These are phyloP conservation scores for Drosophila fungiperda DNA, from an alignment of 2,888 invertebrate genomes.

Conservation along the genomic window DNA sequence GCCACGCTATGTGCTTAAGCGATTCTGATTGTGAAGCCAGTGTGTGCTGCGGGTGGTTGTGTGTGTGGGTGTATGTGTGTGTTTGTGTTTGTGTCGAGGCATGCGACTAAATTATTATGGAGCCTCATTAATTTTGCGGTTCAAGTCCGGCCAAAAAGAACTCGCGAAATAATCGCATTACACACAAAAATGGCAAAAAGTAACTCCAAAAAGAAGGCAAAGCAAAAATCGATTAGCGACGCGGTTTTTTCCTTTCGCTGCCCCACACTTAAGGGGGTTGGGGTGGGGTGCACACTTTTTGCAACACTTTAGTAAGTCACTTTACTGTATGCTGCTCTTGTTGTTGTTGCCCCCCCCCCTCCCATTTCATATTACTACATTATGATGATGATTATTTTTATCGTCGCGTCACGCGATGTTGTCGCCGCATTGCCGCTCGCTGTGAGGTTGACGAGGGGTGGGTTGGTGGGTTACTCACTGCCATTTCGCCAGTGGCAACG, in stretches of 20 bases:
- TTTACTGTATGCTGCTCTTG: conserved; percentile 14
- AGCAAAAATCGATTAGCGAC: conserved; percentile 78
- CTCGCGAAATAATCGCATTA: conserved; percentile 73
- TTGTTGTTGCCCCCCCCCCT: not conserved
- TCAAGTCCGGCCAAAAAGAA: conserved; percentile 45
- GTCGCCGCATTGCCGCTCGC: conserved; percentile 60
- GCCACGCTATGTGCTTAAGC: conserved; percentile 6
- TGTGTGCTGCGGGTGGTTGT: not conserved
- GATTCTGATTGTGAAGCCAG: not conserved
- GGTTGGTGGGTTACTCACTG: conserved; percentile 13
- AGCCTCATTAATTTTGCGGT: conserved; percentile 68
- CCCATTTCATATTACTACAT: conserved; percentile 61
- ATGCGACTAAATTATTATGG: conserved; percentile 69
- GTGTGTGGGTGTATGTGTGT: conserved; percentile 11
- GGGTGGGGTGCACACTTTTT: conserved; percentile 25
- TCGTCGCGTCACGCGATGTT: conserved; percentile 82
- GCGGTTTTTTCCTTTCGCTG: conserved; percentile 21
- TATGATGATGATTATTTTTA: conserved; percentile 71
- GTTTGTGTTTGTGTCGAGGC: conserved; percentile 17
- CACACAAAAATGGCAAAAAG: conserved; percentile 28
- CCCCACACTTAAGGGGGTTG: not conserved
- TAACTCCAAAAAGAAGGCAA: conserved; percentile 18
- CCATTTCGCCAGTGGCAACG: conserved; percentile 40
- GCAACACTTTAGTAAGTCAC: conserved; percentile 46
- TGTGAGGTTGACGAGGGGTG: conserved; percentile 1